A percentile compares a stretch with the other conserved stretches of the same genome.
phyloP scores from a whole-genome alignment of 1,140 invertebrate species.

The Bombyx mandarina region DNA sequence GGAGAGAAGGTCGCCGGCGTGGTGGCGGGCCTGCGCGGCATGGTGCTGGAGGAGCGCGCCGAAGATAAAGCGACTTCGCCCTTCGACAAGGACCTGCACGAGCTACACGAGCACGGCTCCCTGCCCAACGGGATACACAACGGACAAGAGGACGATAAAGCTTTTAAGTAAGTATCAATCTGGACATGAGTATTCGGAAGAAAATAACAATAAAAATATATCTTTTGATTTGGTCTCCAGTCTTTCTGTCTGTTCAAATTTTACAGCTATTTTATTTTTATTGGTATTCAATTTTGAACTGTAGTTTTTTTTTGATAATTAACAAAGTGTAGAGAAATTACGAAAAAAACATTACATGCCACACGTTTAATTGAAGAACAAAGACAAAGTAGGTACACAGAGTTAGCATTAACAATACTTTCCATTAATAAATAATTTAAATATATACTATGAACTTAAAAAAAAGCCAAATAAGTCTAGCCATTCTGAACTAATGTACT shows the following conservation, averaged over 20 bases:
- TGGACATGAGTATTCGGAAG: not conserved
- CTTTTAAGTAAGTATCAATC: slow-evolving; percentile 85
- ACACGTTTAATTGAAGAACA: too few species aligned
- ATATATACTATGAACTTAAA: too few species aligned
- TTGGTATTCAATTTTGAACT: not conserved
- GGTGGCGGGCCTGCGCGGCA: slow-evolving; percentile 52
- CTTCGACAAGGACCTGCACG: slow-evolving; percentile 60
- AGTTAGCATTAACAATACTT: too few species aligned
- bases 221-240: not conserved
- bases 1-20: slow-evolving; percentile 53
- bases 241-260: not conserved
- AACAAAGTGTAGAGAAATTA: too few species aligned
- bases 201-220: not conserved
- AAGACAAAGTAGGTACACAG: too few species aligned
- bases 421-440: too few species aligned
- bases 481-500: too few species aligned
- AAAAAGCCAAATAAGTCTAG: too few species aligned
- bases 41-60: slow-evolving; percentile 54
- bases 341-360: too few species aligned
- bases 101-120: slow-evolving; percentile 51
- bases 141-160: slow-evolving; percentile 87
- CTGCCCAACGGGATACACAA: slow-evolving; percentile 83
- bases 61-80: slow-evolving; percentile 59
- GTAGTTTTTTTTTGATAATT: not conserved
- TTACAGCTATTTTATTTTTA: not conserved